Conservation (phyloP, 2,888 invertebrate species). For the Apodemia mormo region DNA sequence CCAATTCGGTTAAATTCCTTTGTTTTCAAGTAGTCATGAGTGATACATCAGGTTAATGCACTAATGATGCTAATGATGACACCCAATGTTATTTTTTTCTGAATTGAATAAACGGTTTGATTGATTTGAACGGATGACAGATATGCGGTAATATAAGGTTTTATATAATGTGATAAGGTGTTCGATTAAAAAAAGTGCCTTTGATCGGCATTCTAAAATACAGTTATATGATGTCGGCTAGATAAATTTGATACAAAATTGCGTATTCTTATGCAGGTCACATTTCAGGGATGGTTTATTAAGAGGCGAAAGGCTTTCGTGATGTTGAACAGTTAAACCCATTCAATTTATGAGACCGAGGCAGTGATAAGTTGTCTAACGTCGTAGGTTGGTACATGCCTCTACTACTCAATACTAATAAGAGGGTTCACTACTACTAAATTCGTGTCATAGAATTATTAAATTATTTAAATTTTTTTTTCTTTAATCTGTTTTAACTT, state of each 20-base stretch:
- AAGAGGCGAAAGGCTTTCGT: slow-evolving; percentile 31
- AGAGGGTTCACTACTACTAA: neutral
- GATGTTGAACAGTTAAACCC: slow-evolving; percentile 36
- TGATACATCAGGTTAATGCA: no score
- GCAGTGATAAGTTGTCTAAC: slow-evolving; percentile 32
- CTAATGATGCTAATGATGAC: no score
- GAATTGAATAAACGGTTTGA: no score
- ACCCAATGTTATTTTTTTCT: no score
- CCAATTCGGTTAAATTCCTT: no score
- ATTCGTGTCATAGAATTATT: neutral
- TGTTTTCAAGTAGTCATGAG: no score
- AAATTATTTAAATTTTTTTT: no score
- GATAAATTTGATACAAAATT: slow-evolving; percentile 21
- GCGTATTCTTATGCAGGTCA: slow-evolving; percentile 27
- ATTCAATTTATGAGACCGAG: slow-evolving; percentile 32
- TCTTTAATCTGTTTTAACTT: no score
- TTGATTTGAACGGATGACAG: no score
- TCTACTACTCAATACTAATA: no score
- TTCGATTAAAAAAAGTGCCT: neutral
- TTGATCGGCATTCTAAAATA: neutral
- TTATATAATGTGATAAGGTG: no score
- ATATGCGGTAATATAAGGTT: no score
- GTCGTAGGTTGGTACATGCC: neutral
- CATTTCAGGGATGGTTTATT: slow-evolving; percentile 31
- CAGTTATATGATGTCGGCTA: slow-evolving; percentile 11